A percentile compares a stretch with the other conserved stretches of the same genome.
Evolutionary conservation across 1,140 invertebrate species (phyloP).

Genomic region (Sesamia nonagrioides): DNA sequence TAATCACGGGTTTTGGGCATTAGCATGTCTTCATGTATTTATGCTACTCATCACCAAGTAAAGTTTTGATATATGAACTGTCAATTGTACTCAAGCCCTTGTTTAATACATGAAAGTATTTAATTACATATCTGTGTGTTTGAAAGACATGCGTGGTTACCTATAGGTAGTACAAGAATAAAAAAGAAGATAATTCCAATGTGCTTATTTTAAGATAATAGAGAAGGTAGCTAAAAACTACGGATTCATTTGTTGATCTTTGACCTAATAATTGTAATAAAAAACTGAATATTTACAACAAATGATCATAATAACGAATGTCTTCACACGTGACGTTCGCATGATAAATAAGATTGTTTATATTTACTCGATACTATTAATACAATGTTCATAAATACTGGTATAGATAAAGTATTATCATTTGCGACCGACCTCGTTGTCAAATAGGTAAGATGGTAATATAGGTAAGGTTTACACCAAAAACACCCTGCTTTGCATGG

Average conservation of each 20-base stretch:
- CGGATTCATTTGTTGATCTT: constrained; percentile 8
- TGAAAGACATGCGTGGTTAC: not conserved
- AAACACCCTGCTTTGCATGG: not conserved
- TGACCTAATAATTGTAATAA: constrained; percentile 33
- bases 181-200: not conserved
- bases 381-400: constrained; percentile 6
- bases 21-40: not conserved
- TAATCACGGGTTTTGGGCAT: not conserved
- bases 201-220: not conserved
- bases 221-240: not conserved
- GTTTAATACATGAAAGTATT: not conserved
- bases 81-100: not conserved
- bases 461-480: not conserved
- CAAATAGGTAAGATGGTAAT: not conserved
- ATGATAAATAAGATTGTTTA: constrained; percentile 22
- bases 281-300: not conserved
- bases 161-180: not conserved
- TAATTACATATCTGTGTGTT: too few species aligned
- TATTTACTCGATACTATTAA: constrained; percentile 23
- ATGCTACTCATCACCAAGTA: not conserved
- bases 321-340: constrained; percentile 2
- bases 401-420: constrained; percentile 13
- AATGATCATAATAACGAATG: constrained; percentile 39
- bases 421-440: not conserved
- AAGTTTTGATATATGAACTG: not conserved